A percentile compares a stretch with the other conserved stretches of the same genome.
Conservation (phyloP, 2,113 vertebrate species). For the Salvelinus sp. region DNA sequence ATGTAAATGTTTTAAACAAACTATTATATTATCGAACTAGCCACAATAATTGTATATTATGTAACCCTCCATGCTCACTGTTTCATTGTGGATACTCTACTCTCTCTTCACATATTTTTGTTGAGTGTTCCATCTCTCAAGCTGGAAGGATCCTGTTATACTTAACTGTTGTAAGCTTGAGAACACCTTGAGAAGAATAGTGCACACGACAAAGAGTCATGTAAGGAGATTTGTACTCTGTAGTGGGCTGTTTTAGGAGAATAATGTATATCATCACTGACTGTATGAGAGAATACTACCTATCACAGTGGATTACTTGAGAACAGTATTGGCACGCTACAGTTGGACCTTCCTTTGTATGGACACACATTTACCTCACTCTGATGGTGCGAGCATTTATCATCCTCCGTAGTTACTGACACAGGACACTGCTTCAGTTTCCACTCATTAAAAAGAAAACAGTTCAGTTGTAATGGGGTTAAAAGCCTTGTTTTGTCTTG, state of each 20-base stretch:
- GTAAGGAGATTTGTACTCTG: neutral
- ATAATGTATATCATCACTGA: neutral
- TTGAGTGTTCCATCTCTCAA: neutral
- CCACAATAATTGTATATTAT: too few relatives aligned
- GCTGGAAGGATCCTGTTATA: too few relatives aligned
- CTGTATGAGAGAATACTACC: neutral
- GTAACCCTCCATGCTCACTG: too few relatives aligned
- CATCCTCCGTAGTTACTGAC: neutral
- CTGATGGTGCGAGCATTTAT: neutral
- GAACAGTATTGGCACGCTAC: too few relatives aligned
- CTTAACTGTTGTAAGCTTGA: neutral
- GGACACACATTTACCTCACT: neutral
- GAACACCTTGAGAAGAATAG: neutral
- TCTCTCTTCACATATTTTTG: neutral
- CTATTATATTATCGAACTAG: too few relatives aligned
- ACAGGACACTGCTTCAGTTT: constrained; percentile 23
- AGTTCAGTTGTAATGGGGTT: constrained; percentile 45
- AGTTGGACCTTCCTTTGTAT: neutral
- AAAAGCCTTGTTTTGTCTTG: constrained; percentile 52
- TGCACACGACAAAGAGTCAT: neutral
- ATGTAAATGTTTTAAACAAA: too few relatives aligned
- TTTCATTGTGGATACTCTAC: neutral
- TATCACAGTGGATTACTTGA: neutral
- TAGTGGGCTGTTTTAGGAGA: neutral
- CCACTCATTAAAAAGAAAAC: constrained; percentile 60